Conservation (phyloP, 2,797 vertebrate genomes). For the Sylvilagus floridanus region DNA sequence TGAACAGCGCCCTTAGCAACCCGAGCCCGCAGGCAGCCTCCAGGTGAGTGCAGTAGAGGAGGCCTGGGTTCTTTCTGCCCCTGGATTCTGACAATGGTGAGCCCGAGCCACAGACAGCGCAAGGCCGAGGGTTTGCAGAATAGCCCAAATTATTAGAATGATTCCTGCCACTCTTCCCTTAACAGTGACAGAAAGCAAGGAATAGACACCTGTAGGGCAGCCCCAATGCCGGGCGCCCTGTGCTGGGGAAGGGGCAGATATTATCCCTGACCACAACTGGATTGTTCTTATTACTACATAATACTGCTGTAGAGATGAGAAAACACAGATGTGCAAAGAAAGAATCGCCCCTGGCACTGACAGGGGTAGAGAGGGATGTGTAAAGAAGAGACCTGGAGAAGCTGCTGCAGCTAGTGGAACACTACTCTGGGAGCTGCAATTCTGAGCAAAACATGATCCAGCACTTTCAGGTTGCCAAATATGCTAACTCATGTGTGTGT, state of each 20-base stretch:
- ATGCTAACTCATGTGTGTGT: no score
- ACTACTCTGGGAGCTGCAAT: not conserved
- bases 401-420: no score
- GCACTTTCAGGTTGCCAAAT: not conserved
- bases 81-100: not conserved
- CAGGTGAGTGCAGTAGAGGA: not conserved
- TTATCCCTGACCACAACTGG: no score
- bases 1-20: not conserved
- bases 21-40: not conserved
- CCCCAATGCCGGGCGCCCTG: not conserved
- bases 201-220: accelerated
- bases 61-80: not conserved
- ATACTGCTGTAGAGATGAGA: not conserved
- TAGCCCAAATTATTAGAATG: not conserved
- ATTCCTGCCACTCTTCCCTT: not conserved
- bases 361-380: not conserved
- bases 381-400: no score
- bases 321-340: not conserved
- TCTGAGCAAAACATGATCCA: not conserved
- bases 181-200: not conserved
- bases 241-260: not conserved
- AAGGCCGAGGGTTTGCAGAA: not conserved
- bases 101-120: not conserved
- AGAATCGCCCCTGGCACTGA: not conserved
- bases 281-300: not conserved